Evolutionary conservation across 1,140 invertebrate genomes (phyloP).

Genomic region (Leptestheria dahalacensis): DNA sequence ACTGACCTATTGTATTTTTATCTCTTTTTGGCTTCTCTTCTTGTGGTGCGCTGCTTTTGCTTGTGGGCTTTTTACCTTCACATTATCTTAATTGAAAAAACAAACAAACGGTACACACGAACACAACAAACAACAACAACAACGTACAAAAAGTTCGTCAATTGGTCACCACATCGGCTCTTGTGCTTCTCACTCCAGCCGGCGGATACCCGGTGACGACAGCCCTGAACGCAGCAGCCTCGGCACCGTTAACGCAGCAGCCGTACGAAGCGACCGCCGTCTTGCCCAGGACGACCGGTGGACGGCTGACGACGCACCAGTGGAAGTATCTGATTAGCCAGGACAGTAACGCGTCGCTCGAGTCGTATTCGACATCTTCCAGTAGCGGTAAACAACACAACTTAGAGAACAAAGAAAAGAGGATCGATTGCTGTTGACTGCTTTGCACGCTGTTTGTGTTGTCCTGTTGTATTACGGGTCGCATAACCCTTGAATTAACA

Average conservation of each 20-base stretch:
- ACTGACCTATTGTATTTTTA: too few species aligned
- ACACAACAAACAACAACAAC: neutral
- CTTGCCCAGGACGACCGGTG: neutral
- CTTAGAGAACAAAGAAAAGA: neutral
- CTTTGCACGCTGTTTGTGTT: too few species aligned
- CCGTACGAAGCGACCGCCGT: neutral
- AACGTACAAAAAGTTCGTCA: conserved; percentile 5
- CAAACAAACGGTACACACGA: conserved; percentile 1
- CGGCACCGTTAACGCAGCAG: neutral
- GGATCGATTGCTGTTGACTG: too few species aligned
- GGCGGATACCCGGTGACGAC: neutral
- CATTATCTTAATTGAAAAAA: neutral
- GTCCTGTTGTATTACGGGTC: too few species aligned
- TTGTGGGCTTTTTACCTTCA: neutral
- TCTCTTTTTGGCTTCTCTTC: too few species aligned
- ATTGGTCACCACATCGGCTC: conserved; percentile 13
- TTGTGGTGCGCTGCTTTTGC: too few species aligned
- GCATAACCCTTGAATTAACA: too few species aligned
- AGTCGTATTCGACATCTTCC: neutral
- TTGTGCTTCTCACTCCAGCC: conserved; percentile 11
- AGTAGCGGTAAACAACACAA: neutral
- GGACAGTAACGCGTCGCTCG: conserved; percentile 1
- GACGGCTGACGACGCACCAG: neutral
- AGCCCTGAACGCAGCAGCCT: neutral
- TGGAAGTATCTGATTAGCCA: conserved; percentile 1